Evolutionary conservation across 2,113 vertebrate genomes (phyloP), one percentile per base, ranked within the genome.

Genomic region (Gopherus flavomarginatus): DNA sequence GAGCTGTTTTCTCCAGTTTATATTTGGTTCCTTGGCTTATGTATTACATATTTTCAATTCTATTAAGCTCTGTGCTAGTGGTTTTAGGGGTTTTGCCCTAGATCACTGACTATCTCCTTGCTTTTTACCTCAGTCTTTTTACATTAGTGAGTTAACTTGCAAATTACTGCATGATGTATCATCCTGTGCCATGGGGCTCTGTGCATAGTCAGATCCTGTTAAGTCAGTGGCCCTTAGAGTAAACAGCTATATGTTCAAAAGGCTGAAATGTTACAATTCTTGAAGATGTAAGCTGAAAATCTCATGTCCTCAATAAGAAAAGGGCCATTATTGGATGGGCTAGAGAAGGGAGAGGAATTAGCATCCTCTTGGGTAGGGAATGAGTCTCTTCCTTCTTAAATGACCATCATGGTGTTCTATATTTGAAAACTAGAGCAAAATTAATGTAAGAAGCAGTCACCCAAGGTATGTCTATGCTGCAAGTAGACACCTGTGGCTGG

Each of bases 1-100:
- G 96, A 95, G 95, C 89, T 97, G 54, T 96, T 95, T 96, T 96
- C 90, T 93, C 62, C 72, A 91, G 75, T 88, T 86, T 72, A 91
- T 84, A 90, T 95, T 95, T 97, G 92, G 90, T 96, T 96, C 79
- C 47, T 24, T 89, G 29, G 81, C 90, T 88, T 92, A 57, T 62
- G 57, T 72, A 52, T 90, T 92, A 92, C 86, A 93, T 87, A 88
- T 95, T 93, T 92, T 95, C 94, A 95, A 81, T 87, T 95, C 92
- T 94, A 83, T 93, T 96, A 93, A 96, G 87, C 77, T 84, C 16
- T 62, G 42, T 78, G 83, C 53, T 90, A 84, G 77, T 85, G 62
- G 90, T 97, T 88, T 93, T 78, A 77, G 81, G 78, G 75, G 50
- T 42, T 53, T 78, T 57, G 78, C 16, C 44, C 24, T 93, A 88